phyloP scores from a whole-genome alignment of 2,797 vertebrate species.

The Delichon dasypus region DNA sequence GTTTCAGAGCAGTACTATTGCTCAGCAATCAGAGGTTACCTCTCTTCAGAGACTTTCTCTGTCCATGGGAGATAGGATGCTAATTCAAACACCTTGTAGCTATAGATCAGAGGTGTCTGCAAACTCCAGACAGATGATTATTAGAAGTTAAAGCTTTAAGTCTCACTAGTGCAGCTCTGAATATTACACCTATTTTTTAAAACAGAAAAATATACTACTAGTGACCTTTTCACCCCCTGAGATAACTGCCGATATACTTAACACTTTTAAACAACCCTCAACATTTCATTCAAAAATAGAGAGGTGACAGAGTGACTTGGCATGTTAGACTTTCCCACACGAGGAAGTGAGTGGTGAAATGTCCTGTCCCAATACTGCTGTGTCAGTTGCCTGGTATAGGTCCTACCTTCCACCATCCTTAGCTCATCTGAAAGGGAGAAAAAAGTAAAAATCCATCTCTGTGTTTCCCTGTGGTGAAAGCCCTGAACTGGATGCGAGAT shows the following conservation, averaged over 20 bases:
- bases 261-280: not conserved
- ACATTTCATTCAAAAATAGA: not conserved
- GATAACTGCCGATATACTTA: not conserved
- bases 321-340: not conserved
- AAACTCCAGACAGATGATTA: not conserved
- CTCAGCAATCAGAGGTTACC: not conserved
- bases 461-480: not conserved
- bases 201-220: not conserved
- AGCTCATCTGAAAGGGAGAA: not conserved
- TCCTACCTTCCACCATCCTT: not conserved
- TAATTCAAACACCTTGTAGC: not conserved
- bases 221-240: not conserved
- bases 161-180: not conserved
- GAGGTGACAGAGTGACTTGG: not conserved
- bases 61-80: not conserved
- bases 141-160: not conserved
- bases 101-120: not conserved
- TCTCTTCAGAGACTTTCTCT: not conserved
- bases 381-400: not conserved
- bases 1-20: not conserved
- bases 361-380: not conserved
- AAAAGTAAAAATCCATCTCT: not conserved
- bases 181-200: not conserved
- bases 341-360: not conserved
- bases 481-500: not conserved